These are phyloP conservation scores for Typhlichthys subterraneus DNA, from an alignment of 2,797 vertebrate genomes.

Conservation along the genomic window DNA sequence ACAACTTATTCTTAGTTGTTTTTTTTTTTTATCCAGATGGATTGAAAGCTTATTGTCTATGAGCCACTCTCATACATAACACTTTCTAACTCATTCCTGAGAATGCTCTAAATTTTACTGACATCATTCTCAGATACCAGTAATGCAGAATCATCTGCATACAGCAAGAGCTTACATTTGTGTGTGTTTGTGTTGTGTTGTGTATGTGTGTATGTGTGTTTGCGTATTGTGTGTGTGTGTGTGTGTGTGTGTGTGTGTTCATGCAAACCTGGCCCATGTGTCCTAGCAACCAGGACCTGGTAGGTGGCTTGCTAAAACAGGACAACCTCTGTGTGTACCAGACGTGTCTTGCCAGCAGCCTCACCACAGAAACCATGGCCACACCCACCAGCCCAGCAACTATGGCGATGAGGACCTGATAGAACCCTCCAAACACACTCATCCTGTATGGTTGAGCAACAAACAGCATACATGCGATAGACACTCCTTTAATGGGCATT, in stretches of 20 bases:
- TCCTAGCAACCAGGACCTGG: conserved; percentile 59
- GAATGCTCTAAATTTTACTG: too few species aligned
- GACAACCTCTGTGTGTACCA: conserved; percentile 57
- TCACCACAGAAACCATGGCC: conserved; percentile 18
- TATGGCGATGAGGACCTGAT: conserved; percentile 13
- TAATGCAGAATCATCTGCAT: neutral
- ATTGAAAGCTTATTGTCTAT: too few species aligned
- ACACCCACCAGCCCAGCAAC: conserved; percentile 18
- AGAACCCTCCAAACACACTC: conserved; percentile 5
- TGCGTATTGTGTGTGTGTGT: neutral
- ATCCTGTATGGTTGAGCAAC: too few species aligned
- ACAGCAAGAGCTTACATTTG: too few species aligned
- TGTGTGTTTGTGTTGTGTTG: too few species aligned
- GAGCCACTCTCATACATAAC: too few species aligned
- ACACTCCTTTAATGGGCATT: too few species aligned
- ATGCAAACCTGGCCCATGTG: conserved; percentile 67
- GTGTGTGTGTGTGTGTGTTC: conserved; percentile 7
- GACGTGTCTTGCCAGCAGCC: conserved; percentile 55
- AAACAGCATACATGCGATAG: too few species aligned
- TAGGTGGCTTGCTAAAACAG: conserved; percentile 60
- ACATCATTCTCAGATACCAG: neutral
- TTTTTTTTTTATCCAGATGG: too few species aligned
- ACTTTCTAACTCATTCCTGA: too few species aligned
- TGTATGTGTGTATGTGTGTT: too few species aligned
- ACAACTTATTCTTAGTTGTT: too few species aligned